Base-by-base conservation (phyloP, 1,140 invertebrate species). In the Aphelenchoides fujianensis region DNA sequence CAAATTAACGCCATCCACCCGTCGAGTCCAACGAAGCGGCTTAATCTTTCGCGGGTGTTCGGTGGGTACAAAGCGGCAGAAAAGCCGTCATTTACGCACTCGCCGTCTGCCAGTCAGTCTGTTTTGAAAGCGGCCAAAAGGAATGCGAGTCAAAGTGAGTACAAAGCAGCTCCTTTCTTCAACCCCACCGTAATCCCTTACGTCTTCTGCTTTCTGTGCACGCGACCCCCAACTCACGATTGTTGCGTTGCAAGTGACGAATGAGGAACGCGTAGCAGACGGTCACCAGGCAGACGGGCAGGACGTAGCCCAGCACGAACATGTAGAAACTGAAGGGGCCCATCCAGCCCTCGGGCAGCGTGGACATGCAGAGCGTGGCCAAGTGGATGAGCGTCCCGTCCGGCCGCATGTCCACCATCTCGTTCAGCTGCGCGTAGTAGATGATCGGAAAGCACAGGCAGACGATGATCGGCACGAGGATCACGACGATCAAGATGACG, bases 361-460 rank as follows among this genome's bases (percentile, higher is more conserved):
- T 32, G 7, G 55, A 59, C 7, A 59, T 19, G 34, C 55, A 59
- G 27, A 59, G 34, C 5, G 19, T 19, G 28, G 5, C 55, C 5
- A 59, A 7, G 7, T 5, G 5, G 12, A 30, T 5, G 28, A 7
- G 55, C 7, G 5, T 59, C 34, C 55, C 55, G 23, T 59, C 55
- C 41, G 23, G 23, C 34, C 23, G 5, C 7, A 59, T 5, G 23
- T 5, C 19, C 12, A 59, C 55, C 5, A 59, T 59, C 19, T 59
- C 55, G 19, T 5, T 59, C 12, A 19, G 66, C 73, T 68, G n/a
- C 32, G 78, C 77, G 59, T 81, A 79, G 57, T 75, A 79, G 62
- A 79, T 79, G 12, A 79, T 79, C 19, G 78, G 78, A n/a, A 63
- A 68, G 41, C 75, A 81, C 0, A 80, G 68, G 2, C 78, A 7